Conservation (phyloP, 2,888 invertebrate genomes). For the Plemyria rubiginata region DNA sequence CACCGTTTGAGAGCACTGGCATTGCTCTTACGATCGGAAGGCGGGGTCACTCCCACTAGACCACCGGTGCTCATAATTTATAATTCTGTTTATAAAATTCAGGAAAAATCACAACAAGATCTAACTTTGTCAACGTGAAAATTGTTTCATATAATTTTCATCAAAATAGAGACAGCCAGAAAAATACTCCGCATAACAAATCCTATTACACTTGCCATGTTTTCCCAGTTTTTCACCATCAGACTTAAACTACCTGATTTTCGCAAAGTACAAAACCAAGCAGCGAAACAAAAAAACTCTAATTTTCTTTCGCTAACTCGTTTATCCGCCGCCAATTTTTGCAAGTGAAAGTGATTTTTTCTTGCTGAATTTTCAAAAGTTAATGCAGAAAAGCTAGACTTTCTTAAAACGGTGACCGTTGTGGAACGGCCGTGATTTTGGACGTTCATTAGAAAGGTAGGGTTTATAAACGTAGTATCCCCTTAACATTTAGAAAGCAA, state of each 20-base stretch:
- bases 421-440: neutral
- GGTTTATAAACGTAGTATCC: too few relatives aligned
- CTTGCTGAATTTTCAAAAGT: constrained; percentile 49
- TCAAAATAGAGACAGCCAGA: constrained; percentile 16
- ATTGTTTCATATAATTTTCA: constrained; percentile 15
- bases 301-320: constrained; percentile 48
- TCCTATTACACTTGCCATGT: constrained; percentile 26
- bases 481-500: too few relatives aligned
- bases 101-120: constrained; percentile 1
- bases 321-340: constrained; percentile 43
- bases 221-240: constrained; percentile 20
- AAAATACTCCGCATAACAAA: constrained; percentile 22
- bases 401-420: neutral
- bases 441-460: too few relatives aligned
- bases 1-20: too few relatives aligned
- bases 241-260: constrained; percentile 29
- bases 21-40: too few relatives aligned
- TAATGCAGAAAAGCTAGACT: constrained; percentile 35
- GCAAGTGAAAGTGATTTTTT: constrained; percentile 44
- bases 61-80: too few relatives aligned
- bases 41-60: too few relatives aligned
- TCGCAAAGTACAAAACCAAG: constrained; percentile 29
- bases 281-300: constrained; percentile 45
- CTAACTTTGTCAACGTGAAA: constrained; percentile 5
- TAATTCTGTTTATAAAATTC: neutral